Base-by-base conservation (phyloP, 2,888 invertebrate genomes). In the Hartigia nigra region DNA sequence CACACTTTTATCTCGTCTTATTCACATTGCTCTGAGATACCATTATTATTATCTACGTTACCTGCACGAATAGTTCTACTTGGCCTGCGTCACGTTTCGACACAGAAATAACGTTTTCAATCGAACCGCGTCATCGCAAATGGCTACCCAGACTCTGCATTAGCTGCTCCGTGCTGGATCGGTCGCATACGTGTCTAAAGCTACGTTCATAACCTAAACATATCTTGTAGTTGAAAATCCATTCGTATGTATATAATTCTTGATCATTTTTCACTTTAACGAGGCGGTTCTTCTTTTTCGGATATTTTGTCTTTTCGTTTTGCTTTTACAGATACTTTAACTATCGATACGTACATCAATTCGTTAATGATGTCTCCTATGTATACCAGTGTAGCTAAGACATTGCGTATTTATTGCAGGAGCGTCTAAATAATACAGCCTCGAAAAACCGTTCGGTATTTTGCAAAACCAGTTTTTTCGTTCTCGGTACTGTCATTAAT, bases 51-150 rank as follows among this genome's bases (percentile, higher is more conserved):
- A 9, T 55, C 55, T 9, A 23, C 23, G 5, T 55, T 55, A 2
- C 55, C 23, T 55, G 9, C 1, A 55, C 9, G 2, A 55, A 55
- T 55, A 23, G 23, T 9, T n/a, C n/a, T 55, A 55, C 55, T 55
- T 9, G 23, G 2, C 23, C 55, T 55, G 23, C 9, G 55, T 9
- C 55, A 55, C 55, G 55, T 23, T 55, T 55, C 55, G 23, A 55
- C 23, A 55, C 55, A 55, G 55, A 55, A 55, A 80, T 83, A 81
- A 83, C 81, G 81, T 85, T 87, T 86, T 85, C 85, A 82, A 87
- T 87, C 82, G 81, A 80, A 86, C 82, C 85, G 85, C 87, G 83
- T 86, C 87, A 88, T 88, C 83, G 83, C 81, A 86, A 87, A 88
- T 87, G 84, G 86, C 86, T 86, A 84, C 85, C 72, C 55, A 23